Evolutionary conservation across 2,888 invertebrate genomes (phyloP).

Genomic region (Habrosyne pyritoides): DNA sequence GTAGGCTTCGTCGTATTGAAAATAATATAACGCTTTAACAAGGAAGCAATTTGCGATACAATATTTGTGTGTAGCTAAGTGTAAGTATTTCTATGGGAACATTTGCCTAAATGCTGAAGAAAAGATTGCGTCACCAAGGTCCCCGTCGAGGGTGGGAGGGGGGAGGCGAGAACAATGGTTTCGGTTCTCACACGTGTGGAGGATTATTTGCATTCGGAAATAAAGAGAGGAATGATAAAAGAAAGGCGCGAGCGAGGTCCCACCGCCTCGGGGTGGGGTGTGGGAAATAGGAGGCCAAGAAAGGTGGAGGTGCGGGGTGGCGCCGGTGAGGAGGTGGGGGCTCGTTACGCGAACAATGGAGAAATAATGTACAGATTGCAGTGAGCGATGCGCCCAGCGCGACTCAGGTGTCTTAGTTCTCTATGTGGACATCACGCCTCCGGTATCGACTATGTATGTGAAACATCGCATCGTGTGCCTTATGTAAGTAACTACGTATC

Average conservation of each 20-base stretch:
- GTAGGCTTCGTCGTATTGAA: background rate
- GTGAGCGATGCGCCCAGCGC: conserved; percentile 83
- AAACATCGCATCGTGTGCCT: conserved; percentile 1
- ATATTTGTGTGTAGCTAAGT: conserved; percentile 39
- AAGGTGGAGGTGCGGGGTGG: conserved; percentile 46
- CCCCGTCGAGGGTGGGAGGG: conserved; percentile 67
- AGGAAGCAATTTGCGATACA: conserved; percentile 3
- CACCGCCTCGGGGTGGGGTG: conserved; percentile 82
- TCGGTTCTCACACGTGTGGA: conserved; percentile 85
- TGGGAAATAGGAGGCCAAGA: conserved; percentile 68
- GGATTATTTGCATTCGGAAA: conserved; percentile 85
- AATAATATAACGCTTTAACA: background rate
- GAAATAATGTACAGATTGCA: conserved; percentile 85
- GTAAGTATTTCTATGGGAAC: conserved; percentile 62
- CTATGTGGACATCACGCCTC: conserved; percentile 70
- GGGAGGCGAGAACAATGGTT: conserved; percentile 83
- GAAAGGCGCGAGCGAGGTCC: conserved; percentile 83
- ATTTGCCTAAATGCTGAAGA: conserved; percentile 79
- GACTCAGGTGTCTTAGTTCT: conserved; percentile 79
- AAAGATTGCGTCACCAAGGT: conserved; percentile 83
- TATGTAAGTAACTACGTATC: background rate
- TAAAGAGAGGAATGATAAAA: conserved; percentile 84
- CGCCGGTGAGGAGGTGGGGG: conserved; percentile 60
- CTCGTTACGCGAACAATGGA: conserved; percentile 84
- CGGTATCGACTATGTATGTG: conserved; percentile 19